Conservation (phyloP, 2,888 invertebrate genomes). For the Anagyrus pseudococci region DNA sequence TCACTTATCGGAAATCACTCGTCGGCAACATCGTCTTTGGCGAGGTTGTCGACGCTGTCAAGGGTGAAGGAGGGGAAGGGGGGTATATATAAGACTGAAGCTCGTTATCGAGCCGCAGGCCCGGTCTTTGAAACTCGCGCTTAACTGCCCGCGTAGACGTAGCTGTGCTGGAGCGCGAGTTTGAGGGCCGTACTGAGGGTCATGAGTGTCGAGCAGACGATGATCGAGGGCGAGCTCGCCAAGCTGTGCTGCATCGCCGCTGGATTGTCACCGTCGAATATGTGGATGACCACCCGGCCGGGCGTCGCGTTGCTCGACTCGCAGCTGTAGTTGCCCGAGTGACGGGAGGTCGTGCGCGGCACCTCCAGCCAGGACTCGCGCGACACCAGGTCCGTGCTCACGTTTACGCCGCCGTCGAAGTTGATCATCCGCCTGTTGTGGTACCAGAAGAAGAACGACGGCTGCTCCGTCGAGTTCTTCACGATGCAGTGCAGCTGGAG, state of each 20-base stretch:
- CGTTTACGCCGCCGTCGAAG: slow-evolving; percentile 88
- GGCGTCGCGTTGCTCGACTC: slow-evolving; percentile 88
- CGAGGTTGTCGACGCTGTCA: too few species aligned
- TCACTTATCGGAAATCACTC: too few species aligned
- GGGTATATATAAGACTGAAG: too few species aligned
- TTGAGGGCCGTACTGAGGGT: slow-evolving; percentile 48
- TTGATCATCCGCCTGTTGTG: slow-evolving; percentile 92
- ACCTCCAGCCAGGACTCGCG: slow-evolving; percentile 73
- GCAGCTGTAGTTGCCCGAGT: slow-evolving; percentile 89
- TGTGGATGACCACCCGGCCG: slow-evolving; percentile 87
- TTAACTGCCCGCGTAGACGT: slow-evolving; percentile 35
- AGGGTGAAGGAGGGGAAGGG: too few species aligned
- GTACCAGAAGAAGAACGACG: slow-evolving; percentile 80
- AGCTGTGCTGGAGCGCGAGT: slow-evolving; percentile 44
- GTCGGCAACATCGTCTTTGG: too few species aligned
- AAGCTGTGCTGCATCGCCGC: slow-evolving; percentile 80
- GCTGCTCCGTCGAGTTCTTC: slow-evolving; percentile 83
- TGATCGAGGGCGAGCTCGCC: slow-evolving; percentile 56
- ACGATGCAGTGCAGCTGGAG: slow-evolving; percentile 79
- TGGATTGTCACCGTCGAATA: slow-evolving; percentile 86
- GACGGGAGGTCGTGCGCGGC: slow-evolving; percentile 69
- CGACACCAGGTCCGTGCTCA: slow-evolving; percentile 78
- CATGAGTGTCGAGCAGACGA: slow-evolving; percentile 50
- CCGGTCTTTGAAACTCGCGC: background rate
- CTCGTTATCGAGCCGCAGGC: too few species aligned